These are phyloP conservation scores for Otolemur crassicaudatus DNA, from an alignment of 2,797 vertebrate species.

Conservation along the genomic window DNA sequence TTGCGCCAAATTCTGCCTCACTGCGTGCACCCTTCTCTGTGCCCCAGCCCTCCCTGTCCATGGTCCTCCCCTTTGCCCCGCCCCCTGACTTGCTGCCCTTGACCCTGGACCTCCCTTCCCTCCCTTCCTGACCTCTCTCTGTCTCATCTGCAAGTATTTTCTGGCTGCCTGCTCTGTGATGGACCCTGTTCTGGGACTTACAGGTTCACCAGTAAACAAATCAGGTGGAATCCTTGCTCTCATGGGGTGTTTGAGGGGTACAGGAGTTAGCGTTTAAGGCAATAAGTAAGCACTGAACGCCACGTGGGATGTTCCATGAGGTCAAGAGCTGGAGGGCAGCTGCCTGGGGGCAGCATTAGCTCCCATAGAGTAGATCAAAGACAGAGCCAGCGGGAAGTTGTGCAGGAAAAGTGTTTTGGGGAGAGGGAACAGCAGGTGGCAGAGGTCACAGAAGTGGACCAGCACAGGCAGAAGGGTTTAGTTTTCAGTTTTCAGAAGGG, in stretches of 20 bases:
- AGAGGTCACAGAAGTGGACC: background rate
- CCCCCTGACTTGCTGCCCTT: background rate
- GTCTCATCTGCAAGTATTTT: fast-evolving
- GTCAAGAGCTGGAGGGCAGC: background rate
- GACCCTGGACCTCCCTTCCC: background rate
- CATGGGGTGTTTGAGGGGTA: fast-evolving
- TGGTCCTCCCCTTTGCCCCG: background rate
- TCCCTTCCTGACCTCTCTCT: background rate
- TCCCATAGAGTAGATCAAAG: background rate
- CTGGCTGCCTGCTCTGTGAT: background rate
- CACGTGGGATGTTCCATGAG: fast-evolving
- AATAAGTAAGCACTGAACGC: background rate
- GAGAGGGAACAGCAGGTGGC: background rate
- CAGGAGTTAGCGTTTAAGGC: background rate
- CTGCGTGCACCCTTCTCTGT: fast-evolving
- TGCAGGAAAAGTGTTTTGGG: background rate
- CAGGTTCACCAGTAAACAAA: too few relatives aligned
- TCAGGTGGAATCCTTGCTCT: background rate
- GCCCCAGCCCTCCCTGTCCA: too few relatives aligned
- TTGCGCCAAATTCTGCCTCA: background rate
- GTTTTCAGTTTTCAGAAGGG: background rate
- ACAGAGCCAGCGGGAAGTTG: background rate
- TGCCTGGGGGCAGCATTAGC: background rate
- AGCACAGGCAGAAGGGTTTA: too few relatives aligned
- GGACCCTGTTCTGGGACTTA: background rate